A percentile compares a stretch with the other conserved stretches of the same genome.
phyloP scores from a whole-genome alignment of 2,113 vertebrate genomes.

The Myrmophylax atrothorax region DNA sequence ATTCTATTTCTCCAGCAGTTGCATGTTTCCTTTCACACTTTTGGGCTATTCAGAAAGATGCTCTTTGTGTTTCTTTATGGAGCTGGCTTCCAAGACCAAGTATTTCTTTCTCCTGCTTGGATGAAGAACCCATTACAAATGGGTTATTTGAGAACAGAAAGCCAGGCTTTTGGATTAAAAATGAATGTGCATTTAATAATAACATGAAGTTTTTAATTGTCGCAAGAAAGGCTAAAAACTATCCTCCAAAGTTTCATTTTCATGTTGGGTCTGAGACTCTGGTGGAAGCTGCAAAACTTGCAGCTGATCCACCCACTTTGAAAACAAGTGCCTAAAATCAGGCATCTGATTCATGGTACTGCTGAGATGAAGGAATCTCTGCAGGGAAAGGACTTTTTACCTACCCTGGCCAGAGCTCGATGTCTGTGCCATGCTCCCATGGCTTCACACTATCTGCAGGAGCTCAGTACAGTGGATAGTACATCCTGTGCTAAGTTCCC shows the following conservation, averaged over 20 bases:
- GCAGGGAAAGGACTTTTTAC: background rate
- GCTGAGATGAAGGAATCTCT: background rate
- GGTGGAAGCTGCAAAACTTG: background rate
- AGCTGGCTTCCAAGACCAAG: constrained; percentile 4
- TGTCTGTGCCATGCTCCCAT: accelerated
- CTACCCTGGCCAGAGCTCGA: background rate
- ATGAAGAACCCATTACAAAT: constrained; percentile 47
- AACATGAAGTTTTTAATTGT: background rate
- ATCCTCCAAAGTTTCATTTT: background rate
- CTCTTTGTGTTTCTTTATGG: constrained; percentile 55
- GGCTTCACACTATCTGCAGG: background rate
- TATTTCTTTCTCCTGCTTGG: constrained; percentile 38
- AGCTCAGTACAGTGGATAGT: background rate
- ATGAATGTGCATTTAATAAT: background rate
- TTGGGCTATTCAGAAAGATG: constrained; percentile 52
- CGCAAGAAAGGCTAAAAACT: background rate
- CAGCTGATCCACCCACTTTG: background rate
- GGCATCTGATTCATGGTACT: background rate
- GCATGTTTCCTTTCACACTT: constrained; percentile 63
- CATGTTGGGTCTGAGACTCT: background rate
- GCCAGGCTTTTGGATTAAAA: constrained; percentile 34
- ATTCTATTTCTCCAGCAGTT: constrained; percentile 65
- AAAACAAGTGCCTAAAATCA: background rate
- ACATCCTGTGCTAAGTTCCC: background rate
- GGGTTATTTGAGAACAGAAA: constrained; percentile 31